phyloP scores from a whole-genome alignment of 30 jellyfish, hydroid and myxozoan species.

The Mastigias papua region DNA sequence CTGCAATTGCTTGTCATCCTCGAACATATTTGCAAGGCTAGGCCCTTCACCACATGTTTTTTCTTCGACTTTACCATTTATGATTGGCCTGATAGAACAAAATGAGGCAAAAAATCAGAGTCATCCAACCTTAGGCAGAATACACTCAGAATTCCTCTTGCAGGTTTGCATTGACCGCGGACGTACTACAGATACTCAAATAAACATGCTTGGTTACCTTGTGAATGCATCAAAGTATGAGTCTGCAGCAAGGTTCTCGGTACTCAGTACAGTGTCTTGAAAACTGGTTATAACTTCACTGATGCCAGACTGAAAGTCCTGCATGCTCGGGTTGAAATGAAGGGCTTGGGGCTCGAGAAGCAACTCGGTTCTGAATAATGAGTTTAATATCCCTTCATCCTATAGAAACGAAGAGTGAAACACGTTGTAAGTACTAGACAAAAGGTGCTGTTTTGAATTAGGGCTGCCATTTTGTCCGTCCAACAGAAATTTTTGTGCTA shows the following conservation, averaged over 20 bases:
- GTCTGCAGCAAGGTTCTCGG: conserved; percentile 90
- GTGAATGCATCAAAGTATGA: conserved; percentile 95
- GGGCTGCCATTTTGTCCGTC: too few relatives aligned
- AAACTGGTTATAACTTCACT: conserved; percentile 81
- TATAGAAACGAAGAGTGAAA: conserved; percentile 4
- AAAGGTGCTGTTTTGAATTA: too few relatives aligned
- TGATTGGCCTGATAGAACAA: conserved; percentile 80
- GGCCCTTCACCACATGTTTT: conserved; percentile 97
- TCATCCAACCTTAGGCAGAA: too few relatives aligned
- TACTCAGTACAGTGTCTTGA: conserved; percentile 94
- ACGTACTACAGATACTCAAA: too few relatives aligned
- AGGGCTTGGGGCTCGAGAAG: conserved; percentile 82
- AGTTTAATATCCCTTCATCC: conserved; percentile 84
- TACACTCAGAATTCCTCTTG: too few relatives aligned
- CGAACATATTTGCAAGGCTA: conserved; percentile 92
- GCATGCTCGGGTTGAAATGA: conserved; percentile 80
- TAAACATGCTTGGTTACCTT: conserved; percentile 60
- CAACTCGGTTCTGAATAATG: conserved; percentile 86
- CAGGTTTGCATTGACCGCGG: too few relatives aligned
- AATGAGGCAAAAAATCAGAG: not conserved
- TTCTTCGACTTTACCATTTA: conserved; percentile 96
- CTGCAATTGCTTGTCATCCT: conserved; percentile 84
- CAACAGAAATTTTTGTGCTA: too few relatives aligned
- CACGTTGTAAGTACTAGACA: not conserved
- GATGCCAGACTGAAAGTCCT: conserved; percentile 84